Evolutionary conservation across 2,888 invertebrate genomes (phyloP).

Genomic region (Acleris cristana): DNA sequence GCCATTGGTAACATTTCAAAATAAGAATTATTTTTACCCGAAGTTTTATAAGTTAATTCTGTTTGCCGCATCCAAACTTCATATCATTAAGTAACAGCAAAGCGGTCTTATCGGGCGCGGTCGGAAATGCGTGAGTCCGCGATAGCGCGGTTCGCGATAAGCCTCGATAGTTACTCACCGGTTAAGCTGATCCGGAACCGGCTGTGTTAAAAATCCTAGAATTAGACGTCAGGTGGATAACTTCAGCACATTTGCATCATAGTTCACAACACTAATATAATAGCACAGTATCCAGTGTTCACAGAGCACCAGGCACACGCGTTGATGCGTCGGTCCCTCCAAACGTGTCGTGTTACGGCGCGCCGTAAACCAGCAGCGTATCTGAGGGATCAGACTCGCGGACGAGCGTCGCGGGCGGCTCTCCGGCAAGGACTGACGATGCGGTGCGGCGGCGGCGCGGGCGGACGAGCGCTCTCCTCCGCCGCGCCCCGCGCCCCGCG

Average conservation of each 20-base stretch:
- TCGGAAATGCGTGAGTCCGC: slow-evolving; percentile 83
- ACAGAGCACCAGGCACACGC: slow-evolving; percentile 79
- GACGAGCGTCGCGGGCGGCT: slow-evolving; percentile 78
- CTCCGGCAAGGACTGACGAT: slow-evolving; percentile 81
- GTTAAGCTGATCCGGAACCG: slow-evolving; percentile 82
- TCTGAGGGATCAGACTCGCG: slow-evolving; percentile 81
- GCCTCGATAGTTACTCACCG: slow-evolving; percentile 77
- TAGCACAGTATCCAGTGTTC: slow-evolving; percentile 78
- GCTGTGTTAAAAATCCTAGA: slow-evolving; percentile 77
- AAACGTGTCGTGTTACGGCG: slow-evolving; percentile 84
- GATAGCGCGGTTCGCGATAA: slow-evolving; percentile 81
- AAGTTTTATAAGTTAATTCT: slow-evolving; percentile 27
- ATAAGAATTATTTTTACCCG: too few species aligned
- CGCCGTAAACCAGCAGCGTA: slow-evolving; percentile 84
- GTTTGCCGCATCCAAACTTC: slow-evolving; percentile 50
- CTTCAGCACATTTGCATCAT: slow-evolving; percentile 73
- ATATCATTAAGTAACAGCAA: slow-evolving; percentile 58
- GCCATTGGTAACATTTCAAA: too few species aligned
- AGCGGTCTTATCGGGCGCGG: slow-evolving; percentile 79
- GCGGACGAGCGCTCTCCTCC: slow-evolving; percentile 73
- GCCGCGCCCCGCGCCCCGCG: slow-evolving; percentile 53
- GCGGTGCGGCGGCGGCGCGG: slow-evolving; percentile 77
- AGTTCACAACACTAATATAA: slow-evolving; percentile 74
- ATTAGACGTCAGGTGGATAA: slow-evolving; percentile 59
- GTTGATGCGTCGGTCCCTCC: slow-evolving; percentile 79